A percentile compares a stretch with the other conserved stretches of the same genome.
These are phyloP conservation scores for Pycnomerus fuliginosus DNA, from an alignment of 2,888 invertebrate species.

Conservation along the genomic window DNA sequence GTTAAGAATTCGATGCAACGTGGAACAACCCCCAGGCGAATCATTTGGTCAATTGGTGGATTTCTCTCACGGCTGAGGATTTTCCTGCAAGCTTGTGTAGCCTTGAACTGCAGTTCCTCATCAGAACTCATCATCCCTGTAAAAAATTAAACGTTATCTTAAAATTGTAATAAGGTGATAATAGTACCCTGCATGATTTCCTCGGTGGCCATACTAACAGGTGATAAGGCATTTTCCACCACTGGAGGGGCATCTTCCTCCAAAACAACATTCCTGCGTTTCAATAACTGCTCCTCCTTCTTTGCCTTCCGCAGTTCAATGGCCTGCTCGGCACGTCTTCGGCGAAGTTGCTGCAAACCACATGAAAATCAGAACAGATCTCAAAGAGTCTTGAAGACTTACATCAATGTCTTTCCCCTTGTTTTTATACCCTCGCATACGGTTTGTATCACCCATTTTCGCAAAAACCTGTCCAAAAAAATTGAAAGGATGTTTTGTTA, in stretches of 20 bases:
- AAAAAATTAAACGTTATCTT: conserved; percentile 19
- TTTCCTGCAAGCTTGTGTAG: conserved; percentile 82
- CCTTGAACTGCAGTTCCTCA: conserved; percentile 62
- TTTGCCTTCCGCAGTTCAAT: conserved; percentile 90
- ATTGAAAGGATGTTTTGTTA: no score
- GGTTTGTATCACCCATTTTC: conserved; percentile 68
- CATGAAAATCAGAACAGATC: no score
- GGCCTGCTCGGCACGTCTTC: conserved; percentile 84
- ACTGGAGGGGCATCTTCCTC: conserved; percentile 56
- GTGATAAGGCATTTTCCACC: conserved; percentile 48
- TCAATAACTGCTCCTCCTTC: conserved; percentile 91
- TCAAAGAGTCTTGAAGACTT: conserved; percentile 44
- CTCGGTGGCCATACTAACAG: conserved; percentile 60
- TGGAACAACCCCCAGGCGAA: conserved; percentile 79
- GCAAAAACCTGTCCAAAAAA: no score
- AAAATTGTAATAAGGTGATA: not conserved
- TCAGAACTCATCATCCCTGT: conserved; percentile 68
- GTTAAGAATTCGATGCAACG: conserved; percentile 77
- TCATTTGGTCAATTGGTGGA: conserved; percentile 88
- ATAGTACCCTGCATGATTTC: conserved; percentile 68
- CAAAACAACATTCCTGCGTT: conserved; percentile 74
- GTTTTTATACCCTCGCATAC: conserved; percentile 76
- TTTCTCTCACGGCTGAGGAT: conserved; percentile 85
- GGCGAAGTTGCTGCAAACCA: conserved; percentile 76
- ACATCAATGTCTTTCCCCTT: conserved; percentile 74